Evolutionary conservation across 2,797 vertebrate genomes (phyloP), one percentile per base, ranked within the genome.

Genomic region (Lepilemur ruficaudatus): DNA sequence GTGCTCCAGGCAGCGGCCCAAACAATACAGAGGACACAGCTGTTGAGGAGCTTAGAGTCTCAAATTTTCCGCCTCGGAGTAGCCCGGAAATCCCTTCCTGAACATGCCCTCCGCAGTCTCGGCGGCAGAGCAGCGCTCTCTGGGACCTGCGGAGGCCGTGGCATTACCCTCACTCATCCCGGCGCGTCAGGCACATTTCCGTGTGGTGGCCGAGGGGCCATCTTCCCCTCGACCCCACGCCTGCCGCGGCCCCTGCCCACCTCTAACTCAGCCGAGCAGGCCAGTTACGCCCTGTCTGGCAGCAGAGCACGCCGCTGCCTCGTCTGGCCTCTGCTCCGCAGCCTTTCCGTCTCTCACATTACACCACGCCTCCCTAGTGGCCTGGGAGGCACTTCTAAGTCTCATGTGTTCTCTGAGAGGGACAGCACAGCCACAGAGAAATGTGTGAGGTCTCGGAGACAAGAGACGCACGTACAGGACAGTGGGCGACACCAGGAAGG

Each of bases 21-120:
- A 96, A 97, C 96, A 96, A 93, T 78, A 94, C 96, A 91, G 97
- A 94, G 87, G 79, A 94, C 98, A 92, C 98, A 97, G 98, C 97
- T 98, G 97, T 87, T 70, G 91, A 87, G 96, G 75, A 83, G 90
- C 95, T 97, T 59, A 94, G 4, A 22, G 93, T n/a, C 94, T 98
- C 96, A 94, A 81, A 93, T 96, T 97, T 97, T 97, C 97, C 93
- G 73, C 97, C 94, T 93, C 85, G 4, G 83, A 93, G 96, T 87
- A 87, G 95, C 91, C 95, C 63, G 86, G 96, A 97, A 98, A 96
- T 96, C 96, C 97, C 93, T 95, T 94, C 95, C 85, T 41, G 90
- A 95, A 95, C 90, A 79, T 90, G 96, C 95, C 94, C 92, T 92
- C 70, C 0, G 2, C 91, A 52, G 65, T 23, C 69, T 48, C 22